Conservation (phyloP, 2,888 invertebrate genomes). For the Hirtodrosophila cameraria region DNA sequence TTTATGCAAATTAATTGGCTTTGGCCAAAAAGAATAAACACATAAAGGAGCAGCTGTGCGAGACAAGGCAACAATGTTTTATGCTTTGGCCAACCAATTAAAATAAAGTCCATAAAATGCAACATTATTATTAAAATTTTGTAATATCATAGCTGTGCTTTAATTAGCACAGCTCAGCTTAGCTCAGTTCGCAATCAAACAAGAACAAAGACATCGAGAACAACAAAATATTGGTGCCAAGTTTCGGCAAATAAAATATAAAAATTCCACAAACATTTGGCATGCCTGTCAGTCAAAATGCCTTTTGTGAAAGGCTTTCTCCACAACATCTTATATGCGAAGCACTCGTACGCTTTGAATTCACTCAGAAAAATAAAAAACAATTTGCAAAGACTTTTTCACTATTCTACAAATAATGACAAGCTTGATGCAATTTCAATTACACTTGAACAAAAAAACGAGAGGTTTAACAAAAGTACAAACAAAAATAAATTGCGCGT, state of each 20-base stretch:
- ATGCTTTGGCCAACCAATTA: slow-evolving; percentile 44
- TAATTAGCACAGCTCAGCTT: slow-evolving; percentile 36
- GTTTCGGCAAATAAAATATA: not conserved
- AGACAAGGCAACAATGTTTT: slow-evolving; percentile 1
- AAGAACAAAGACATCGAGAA: slow-evolving; percentile 29
- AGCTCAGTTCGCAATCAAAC: slow-evolving; percentile 53
- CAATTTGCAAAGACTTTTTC: not conserved
- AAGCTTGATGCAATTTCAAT: slow-evolving; percentile 48
- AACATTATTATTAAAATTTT: not conserved
- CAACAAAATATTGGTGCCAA: slow-evolving; percentile 44
- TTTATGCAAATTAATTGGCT: slow-evolving; percentile 68
- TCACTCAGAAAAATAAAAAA: slow-evolving; percentile 12
- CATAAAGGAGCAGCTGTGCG: slow-evolving; percentile 11
- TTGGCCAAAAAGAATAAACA: slow-evolving; percentile 20
- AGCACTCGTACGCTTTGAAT: slow-evolving; percentile 16
- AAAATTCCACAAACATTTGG: slow-evolving; percentile 37
- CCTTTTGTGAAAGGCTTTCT: slow-evolving; percentile 48
- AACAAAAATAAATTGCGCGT: slow-evolving; percentile 45
- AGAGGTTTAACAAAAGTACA: slow-evolving; percentile 38
- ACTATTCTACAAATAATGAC: not conserved
- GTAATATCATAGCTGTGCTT: slow-evolving; percentile 36
- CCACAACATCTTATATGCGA: slow-evolving; percentile 40
- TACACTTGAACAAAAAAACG: slow-evolving; percentile 42
- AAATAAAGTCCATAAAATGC: slow-evolving; percentile 37
- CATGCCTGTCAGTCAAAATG: slow-evolving; percentile 17